Evolutionary conservation across 2,113 vertebrate genomes (phyloP), one percentile per base, ranked within the genome.

Genomic region (Otocyon megalotis): DNA sequence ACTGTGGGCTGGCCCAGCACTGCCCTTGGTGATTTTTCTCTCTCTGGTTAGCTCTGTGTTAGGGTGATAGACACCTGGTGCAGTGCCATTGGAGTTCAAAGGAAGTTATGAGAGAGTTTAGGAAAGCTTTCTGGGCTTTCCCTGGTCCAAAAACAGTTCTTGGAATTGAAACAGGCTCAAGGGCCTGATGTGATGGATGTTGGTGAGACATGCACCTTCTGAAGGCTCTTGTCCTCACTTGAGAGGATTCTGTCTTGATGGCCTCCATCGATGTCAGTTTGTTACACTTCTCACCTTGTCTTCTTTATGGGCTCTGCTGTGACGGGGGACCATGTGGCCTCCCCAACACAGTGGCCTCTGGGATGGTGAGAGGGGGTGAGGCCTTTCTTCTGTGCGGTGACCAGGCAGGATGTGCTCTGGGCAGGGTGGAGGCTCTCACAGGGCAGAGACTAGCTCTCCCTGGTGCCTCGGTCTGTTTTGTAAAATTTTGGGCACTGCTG

Each of bases 41-140:
- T 32, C 72, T 69, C 1, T 0, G 58, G 63, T 94, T 77, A 90
- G 84, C 84, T 50, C 37, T 88, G 91, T 20, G n/a, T 30, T 28
- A 11, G 53, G 62, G 58, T 32, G 92, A 83, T 67, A 88, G 94
- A 81, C 8, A 8, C 8, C 86, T 80, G 54, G 77, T 79, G 43
- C 37, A 10, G 0, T 54, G 76, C 53, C 71, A 56, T 30, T 0
- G 1, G 37, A 26, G 65, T 63, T 53, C 11, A 83, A 3, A 96
- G 96, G 95, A 97, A 97, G 93, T 9, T 76, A 96, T 84, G 83
- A 69, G 88, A 96, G 90, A 93, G 77, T 77, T 76, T 69, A 28
- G 77, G 88, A 96, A 94, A 95, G 77, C 79, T 95, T 88, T 92
- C 71, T 63, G 94, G 54, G 83, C 79, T 90, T 89, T 74, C 79